phyloP scores from a whole-genome alignment of 2,113 vertebrate genomes.

The Meriones unguiculatus region DNA sequence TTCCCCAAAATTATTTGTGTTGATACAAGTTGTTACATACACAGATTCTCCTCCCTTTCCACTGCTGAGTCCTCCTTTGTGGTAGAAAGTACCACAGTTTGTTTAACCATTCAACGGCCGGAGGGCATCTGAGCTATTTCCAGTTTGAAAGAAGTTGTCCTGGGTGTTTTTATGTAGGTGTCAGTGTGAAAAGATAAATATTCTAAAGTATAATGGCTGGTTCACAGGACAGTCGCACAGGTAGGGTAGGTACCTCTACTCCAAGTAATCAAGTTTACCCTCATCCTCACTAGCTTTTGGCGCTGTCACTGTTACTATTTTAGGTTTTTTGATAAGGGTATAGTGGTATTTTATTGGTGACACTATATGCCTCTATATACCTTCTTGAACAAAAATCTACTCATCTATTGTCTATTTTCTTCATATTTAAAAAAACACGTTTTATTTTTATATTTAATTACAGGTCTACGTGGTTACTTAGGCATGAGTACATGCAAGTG shows the following conservation, averaged over 20 bases:
- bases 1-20: neutral
- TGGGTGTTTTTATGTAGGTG: neutral
- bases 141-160: neutral
- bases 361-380: neutral
- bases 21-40: neutral
- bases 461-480: no score
- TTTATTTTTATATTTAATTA: neutral
- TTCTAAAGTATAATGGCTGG: neutral
- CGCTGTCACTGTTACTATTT: neutral
- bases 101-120: neutral
- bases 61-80: neutral
- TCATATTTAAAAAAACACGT: neutral
- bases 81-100: no score
- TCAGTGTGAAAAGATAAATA: constrained; percentile 1
- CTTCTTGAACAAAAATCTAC: neutral
- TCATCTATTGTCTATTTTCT: neutral
- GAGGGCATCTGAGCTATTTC: neutral
- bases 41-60: neutral
- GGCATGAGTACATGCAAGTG: neutral
- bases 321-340: neutral
- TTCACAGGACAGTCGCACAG: neutral
- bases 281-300: neutral
- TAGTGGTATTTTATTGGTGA: neutral
- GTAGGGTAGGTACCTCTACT: neutral
- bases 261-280: neutral